Evolutionary conservation across 2,888 invertebrate species (phyloP).

Genomic region (Deilephila porcellus): DNA sequence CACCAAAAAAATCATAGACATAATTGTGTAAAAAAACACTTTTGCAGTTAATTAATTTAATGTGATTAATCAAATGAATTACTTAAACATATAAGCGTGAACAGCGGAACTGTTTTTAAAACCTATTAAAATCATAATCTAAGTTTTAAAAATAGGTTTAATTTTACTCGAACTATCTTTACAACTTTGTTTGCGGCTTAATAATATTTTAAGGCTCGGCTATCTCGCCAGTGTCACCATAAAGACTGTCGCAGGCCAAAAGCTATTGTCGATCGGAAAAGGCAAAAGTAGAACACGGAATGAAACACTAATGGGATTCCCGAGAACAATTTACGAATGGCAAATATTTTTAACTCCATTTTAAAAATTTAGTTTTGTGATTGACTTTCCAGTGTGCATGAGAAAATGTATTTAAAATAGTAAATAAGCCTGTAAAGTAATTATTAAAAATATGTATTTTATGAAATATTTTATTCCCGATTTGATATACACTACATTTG

Average conservation of each 20-base stretch:
- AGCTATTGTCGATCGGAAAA: background rate
- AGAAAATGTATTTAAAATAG: too few relatives aligned
- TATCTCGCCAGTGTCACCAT: background rate
- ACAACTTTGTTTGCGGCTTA: background rate
- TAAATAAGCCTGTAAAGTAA: too few relatives aligned
- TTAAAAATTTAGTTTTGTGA: background rate
- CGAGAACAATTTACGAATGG: conserved; percentile 1
- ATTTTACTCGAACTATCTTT: background rate
- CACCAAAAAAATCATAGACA: too few relatives aligned
- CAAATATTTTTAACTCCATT: background rate
- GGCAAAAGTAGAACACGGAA: background rate
- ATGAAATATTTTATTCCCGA: too few relatives aligned
- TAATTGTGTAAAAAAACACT: too few relatives aligned
- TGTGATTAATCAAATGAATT: too few relatives aligned
- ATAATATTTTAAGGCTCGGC: background rate
- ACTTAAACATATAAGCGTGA: background rate
- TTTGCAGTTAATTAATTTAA: too few relatives aligned
- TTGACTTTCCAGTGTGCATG: too few relatives aligned
- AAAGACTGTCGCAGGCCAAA: background rate
- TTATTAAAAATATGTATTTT: too few relatives aligned
- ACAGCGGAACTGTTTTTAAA: background rate
- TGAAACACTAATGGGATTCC: conserved; percentile 5
- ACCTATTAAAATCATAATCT: background rate
- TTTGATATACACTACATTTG: too few relatives aligned
- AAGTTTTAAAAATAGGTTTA: background rate